These are phyloP conservation scores for Amblyjoppa proteus DNA, from an alignment of 2,888 invertebrate genomes.

Conservation along the genomic window DNA sequence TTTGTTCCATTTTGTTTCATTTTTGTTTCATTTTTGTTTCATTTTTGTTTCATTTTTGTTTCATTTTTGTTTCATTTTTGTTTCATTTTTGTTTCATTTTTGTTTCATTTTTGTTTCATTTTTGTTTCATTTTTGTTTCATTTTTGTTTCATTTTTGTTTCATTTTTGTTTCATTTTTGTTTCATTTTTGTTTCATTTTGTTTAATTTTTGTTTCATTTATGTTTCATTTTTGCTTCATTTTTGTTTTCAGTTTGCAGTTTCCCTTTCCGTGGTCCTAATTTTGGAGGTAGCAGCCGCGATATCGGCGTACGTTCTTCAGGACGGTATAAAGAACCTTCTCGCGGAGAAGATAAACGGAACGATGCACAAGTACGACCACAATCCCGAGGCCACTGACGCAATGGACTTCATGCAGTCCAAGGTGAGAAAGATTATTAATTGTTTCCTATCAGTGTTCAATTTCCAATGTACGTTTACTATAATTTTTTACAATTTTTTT, in stretches of 20 bases:
- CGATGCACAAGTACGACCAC: slow-evolving; percentile 84
- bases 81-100: too few relatives aligned
- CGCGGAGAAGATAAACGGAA: slow-evolving; percentile 85
- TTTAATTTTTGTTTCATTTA: too few relatives aligned
- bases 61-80: too few relatives aligned
- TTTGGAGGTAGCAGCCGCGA: slow-evolving; percentile 88
- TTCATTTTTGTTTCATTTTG: too few relatives aligned
- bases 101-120: too few relatives aligned
- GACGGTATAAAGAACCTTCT: slow-evolving; percentile 83
- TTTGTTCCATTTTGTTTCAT: background rate
- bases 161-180: too few relatives aligned
- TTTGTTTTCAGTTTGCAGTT: slow-evolving; percentile 86
- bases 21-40: slow-evolving; percentile 41
- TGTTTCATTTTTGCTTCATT: too few relatives aligned
- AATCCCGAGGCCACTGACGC: slow-evolving; percentile 84
- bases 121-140: too few relatives aligned
- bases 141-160: too few relatives aligned
- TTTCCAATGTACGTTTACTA: background rate
- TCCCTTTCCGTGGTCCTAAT: slow-evolving; percentile 87
- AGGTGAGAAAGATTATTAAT: slow-evolving; percentile 83
- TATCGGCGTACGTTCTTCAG: slow-evolving; percentile 86
- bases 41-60: too few relatives aligned
- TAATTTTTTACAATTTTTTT: background rate
- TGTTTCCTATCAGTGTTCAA: background rate
- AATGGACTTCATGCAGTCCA: slow-evolving; percentile 87